These are phyloP conservation scores for Caenorhabditis auriculariae DNA, from an alignment of 2,888 invertebrate species.

Conservation along the genomic window DNA sequence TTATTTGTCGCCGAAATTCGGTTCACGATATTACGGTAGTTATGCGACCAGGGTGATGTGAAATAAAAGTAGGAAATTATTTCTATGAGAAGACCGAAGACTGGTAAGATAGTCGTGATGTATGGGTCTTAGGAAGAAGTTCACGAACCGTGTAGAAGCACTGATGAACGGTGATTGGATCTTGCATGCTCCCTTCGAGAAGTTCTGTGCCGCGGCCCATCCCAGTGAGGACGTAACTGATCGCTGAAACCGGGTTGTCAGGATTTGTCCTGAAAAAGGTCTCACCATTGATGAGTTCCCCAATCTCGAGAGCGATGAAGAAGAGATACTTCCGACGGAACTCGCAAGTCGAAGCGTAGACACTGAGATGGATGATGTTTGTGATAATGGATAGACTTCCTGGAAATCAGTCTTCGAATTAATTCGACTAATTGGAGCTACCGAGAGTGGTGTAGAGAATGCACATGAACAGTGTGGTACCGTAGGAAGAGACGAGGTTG, in stretches of 20 bases:
- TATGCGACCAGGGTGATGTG: no score
- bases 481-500: no score
- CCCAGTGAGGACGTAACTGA: slow-evolving; percentile 36
- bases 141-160: slow-evolving; percentile 33
- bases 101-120: no score
- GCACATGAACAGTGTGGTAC: slow-evolving; percentile 50
- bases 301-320: slow-evolving; percentile 41
- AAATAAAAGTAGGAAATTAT: no score
- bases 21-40: no score
- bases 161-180: slow-evolving; percentile 32
- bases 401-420: slow-evolving; percentile 11
- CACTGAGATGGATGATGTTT: slow-evolving; percentile 27
- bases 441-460: slow-evolving; percentile 39
- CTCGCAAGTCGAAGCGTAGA: slow-evolving; percentile 29
- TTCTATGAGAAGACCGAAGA: no score
- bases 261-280: neutral
- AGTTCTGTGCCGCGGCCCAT: slow-evolving; percentile 25
- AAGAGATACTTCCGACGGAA: slow-evolving; percentile 41
- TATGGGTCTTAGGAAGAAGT: neutral
- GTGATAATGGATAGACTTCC: slow-evolving; percentile 32
- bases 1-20: no score
- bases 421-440: slow-evolving; percentile 4
- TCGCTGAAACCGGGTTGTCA: no score
- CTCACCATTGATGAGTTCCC: slow-evolving; percentile 47
- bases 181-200: slow-evolving; percentile 20